phyloP scores from a whole-genome alignment of 2,888 invertebrate genomes.

The Asteroscopus sphinx region DNA sequence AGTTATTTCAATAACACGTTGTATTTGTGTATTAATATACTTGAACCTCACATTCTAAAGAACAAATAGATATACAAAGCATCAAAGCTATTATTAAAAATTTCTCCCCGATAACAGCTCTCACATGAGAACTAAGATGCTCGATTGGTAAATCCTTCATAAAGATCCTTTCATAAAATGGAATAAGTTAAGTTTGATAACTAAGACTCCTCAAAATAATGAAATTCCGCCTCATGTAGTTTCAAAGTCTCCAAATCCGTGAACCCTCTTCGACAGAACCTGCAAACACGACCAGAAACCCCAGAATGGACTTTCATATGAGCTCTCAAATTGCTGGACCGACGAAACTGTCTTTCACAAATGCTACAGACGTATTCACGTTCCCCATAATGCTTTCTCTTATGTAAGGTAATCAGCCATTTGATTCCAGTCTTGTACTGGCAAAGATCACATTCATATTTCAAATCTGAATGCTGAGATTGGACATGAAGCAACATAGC shows the following conservation, averaged over 20 bases:
- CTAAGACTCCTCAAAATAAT: slow-evolving; percentile 65
- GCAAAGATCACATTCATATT: slow-evolving; percentile 76
- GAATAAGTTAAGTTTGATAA: no score
- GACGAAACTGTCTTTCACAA: slow-evolving; percentile 87
- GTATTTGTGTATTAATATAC: no score
- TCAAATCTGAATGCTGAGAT: slow-evolving; percentile 79
- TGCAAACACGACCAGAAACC: slow-evolving; percentile 72
- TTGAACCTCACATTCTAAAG: no score
- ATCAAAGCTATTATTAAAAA: no score
- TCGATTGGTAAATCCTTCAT: no score
- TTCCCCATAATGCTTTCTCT: slow-evolving; percentile 84
- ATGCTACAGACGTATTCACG: slow-evolving; percentile 87
- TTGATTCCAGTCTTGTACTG: slow-evolving; percentile 76
- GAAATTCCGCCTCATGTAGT: slow-evolving; percentile 68
- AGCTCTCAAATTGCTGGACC: slow-evolving; percentile 84
- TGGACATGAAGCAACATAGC: slow-evolving; percentile 88
- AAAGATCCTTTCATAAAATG: no score
- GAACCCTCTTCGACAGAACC: slow-evolving; percentile 74
- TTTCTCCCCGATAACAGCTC: no score
- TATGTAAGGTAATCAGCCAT: slow-evolving; percentile 80
- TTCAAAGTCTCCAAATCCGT: slow-evolving; percentile 66
- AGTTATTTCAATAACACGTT: no score
- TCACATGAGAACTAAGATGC: no score
- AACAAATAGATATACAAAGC: no score
- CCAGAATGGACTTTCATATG: slow-evolving; percentile 83